A percentile compares a stretch with the other conserved stretches of the same genome.
Conservation (phyloP, 2,113 vertebrate species). For the Noturus placidus region DNA sequence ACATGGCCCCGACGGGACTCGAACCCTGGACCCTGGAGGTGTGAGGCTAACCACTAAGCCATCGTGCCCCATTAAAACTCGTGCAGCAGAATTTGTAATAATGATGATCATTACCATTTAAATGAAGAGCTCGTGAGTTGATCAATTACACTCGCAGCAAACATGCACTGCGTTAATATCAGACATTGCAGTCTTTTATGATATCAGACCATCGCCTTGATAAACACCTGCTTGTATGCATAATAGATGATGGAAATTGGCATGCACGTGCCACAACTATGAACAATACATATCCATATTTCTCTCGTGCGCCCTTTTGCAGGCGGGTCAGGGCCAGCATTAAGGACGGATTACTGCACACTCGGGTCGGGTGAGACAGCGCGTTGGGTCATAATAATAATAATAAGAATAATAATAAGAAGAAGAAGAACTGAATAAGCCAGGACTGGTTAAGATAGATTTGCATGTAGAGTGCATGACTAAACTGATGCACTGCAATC, state of each 20-base stretch:
- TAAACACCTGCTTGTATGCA: background rate
- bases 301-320: slow-evolving; percentile 31
- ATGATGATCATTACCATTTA: background rate
- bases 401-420: too few species aligned
- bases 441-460: background rate
- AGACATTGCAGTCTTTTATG: background rate
- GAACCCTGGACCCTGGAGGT: too few species aligned
- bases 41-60: too few species aligned
- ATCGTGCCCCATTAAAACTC: too few species aligned
- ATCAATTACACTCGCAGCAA: background rate
- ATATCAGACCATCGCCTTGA: background rate
- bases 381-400: slow-evolving; percentile 9
- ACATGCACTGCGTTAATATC: background rate
- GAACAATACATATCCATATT: background rate
- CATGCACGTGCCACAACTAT: slow-evolving; percentile 34
- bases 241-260: background rate
- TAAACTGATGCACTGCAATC: background rate
- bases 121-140: slow-evolving; percentile 11
- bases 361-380: slow-evolving; percentile 32
- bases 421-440: background rate
- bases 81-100: background rate
- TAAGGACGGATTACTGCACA: slow-evolving; percentile 37
- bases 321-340: slow-evolving; percentile 31
- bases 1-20: too few species aligned
- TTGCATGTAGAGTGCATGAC: background rate